These are phyloP conservation scores for Lithobius niger DNA, from an alignment of 1,140 invertebrate genomes.

Conservation along the genomic window DNA sequence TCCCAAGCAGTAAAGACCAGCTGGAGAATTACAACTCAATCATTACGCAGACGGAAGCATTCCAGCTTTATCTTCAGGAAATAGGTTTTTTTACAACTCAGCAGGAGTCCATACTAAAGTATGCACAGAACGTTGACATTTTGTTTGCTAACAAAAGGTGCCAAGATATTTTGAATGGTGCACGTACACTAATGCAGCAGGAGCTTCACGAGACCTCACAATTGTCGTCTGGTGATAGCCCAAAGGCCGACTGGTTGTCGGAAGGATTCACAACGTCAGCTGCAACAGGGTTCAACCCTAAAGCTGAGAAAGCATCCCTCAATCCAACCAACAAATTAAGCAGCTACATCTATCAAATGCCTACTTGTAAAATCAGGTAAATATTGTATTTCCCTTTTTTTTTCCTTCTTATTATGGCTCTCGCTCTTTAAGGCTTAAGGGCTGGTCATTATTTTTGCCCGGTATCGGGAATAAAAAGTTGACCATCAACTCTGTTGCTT, in stretches of 20 bases:
- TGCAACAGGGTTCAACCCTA: neutral
- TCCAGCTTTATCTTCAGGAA: slow-evolving; percentile 45
- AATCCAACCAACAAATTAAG: neutral
- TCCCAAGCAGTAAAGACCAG: slow-evolving; percentile 56
- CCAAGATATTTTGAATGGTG: slow-evolving; percentile 51
- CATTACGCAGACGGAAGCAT: slow-evolving; percentile 45
- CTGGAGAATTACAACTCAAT: slow-evolving; percentile 49
- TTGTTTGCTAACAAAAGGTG: slow-evolving; percentile 66
- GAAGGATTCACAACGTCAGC: neutral
- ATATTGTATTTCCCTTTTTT: no score
- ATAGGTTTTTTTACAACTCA: slow-evolving; percentile 29
- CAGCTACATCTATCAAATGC: neutral
- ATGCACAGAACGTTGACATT: slow-evolving; percentile 58
- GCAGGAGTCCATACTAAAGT: slow-evolving; percentile 43
- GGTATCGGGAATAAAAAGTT: no score
- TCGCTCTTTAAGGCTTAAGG: no score
- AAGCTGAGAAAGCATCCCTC: neutral
- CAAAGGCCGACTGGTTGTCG: neutral
- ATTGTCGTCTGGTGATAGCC: slow-evolving; percentile 22
- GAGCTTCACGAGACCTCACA: slow-evolving; percentile 62
- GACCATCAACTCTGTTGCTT: no score
- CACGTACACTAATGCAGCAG: slow-evolving; percentile 58
- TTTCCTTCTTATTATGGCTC: no score
- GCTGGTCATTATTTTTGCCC: no score
- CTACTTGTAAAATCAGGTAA: neutral